Percentiles rank a stretch among this genome's conserved stretches.
Evolutionary conservation across 2,888 invertebrate species (phyloP).

Genomic region (Lepeophtheirus nordmannii): DNA sequence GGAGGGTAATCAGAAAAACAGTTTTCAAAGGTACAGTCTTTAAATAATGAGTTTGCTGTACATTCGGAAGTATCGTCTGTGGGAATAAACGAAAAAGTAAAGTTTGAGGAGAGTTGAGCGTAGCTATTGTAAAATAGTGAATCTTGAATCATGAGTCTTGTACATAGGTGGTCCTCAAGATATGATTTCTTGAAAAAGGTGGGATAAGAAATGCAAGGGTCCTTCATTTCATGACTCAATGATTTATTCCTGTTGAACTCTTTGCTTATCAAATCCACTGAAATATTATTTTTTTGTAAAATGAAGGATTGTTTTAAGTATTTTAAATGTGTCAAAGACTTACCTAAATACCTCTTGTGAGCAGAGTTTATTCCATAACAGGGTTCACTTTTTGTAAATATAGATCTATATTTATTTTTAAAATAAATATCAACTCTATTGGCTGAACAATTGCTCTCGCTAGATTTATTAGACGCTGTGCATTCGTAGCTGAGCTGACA

Average conservation of each 20-base stretch:
- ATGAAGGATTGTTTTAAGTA: too few relatives aligned
- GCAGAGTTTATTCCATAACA: not conserved
- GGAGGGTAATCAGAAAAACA: not conserved
- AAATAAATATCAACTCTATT: not conserved
- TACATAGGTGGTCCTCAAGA: not conserved
- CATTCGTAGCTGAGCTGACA: slow-evolving; percentile 3
- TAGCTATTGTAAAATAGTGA: not conserved
- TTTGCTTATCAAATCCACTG: not conserved
- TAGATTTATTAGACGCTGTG: not conserved
- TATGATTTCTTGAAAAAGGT: not conserved
- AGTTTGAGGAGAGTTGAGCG: not conserved
- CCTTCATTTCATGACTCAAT: not conserved
- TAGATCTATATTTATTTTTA: not conserved
- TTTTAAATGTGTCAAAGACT: too few relatives aligned
- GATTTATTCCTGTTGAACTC: not conserved
- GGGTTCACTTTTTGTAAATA: not conserved
- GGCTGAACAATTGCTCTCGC: not conserved
- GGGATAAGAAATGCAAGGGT: not conserved
- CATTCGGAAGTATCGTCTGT: too few relatives aligned
- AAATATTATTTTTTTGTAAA: too few relatives aligned
- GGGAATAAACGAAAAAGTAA: not conserved
- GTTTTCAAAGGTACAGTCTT: not conserved
- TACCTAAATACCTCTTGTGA: not conserved
- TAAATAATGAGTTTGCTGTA: not conserved
- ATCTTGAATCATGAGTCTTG: not conserved